Evolutionary conservation across 2,797 vertebrate genomes (phyloP), one percentile per base, ranked within the genome.

Genomic region (Mallotus villosus): DNA sequence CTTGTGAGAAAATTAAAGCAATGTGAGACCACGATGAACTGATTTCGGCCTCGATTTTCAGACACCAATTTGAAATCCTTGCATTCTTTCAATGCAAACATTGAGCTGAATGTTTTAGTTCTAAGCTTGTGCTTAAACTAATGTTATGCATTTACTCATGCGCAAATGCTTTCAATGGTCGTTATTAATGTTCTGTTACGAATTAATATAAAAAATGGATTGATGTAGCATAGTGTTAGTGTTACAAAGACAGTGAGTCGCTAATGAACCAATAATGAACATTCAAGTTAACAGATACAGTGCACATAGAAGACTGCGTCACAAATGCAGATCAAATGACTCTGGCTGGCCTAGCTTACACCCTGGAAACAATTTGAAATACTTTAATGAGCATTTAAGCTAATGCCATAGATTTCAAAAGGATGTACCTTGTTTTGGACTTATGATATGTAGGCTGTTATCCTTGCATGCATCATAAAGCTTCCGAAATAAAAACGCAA

Each of bases 211-310:
- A 80, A 76, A 74, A 55, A 66, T 77, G 49, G 69, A 80, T 24
- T 70, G 73, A 79, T 81, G 69, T 74, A 41, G 67, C 65, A 75
- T 75, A 72, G 67, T 73, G 78, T 65, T 58, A 67, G 55, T 71
- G 72, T 63, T 72, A 73, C 67, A 71, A 78, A 78, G 75, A 81
- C 46, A 78, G 78, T 68, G 75, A 83, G 65, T 75, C 68, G 70
- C 77, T 81, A 84, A 82, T 81, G 74, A 88, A 81, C 61, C 78
- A 72, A 77, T 84, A 81, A 82, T 81, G 78, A 87, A 76, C 77
- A 73, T 81, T 81, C 60, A 78, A 71, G 81, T 82, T 74, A 87
- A 76, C 61, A 77, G 68, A 81, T 70, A 67, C 72, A 51, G 64
- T 41, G 61, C 73, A 78, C 81, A 81, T 74, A 72, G 37, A 68